Conservation (phyloP, 2,888 invertebrate genomes). For the Eristalinus sepulchralis region DNA sequence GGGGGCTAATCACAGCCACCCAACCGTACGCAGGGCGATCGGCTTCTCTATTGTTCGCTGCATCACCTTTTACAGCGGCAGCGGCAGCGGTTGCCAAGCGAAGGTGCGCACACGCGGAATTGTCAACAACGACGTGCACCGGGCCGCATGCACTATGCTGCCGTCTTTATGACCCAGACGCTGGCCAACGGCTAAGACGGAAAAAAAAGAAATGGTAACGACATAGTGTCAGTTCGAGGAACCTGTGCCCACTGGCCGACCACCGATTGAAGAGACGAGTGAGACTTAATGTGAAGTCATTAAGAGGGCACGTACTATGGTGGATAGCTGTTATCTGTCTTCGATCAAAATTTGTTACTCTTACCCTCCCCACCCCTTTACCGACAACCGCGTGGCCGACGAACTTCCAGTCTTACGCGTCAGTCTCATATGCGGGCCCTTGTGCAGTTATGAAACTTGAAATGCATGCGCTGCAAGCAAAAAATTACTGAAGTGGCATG, state of each 20-base stretch:
- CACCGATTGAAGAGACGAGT: slow-evolving; percentile 7
- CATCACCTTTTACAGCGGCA: neutral
- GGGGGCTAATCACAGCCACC: slow-evolving; percentile 34
- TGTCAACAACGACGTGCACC: slow-evolving; percentile 57
- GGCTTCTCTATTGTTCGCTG: slow-evolving; percentile 52
- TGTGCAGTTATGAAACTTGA: neutral
- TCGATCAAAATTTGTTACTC: slow-evolving; percentile 39
- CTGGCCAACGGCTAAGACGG: slow-evolving; percentile 9
- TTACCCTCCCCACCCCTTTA: slow-evolving; percentile 12
- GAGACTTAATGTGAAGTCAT: slow-evolving; percentile 33
- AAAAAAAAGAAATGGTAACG: slow-evolving; percentile 52
- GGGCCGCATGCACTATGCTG: slow-evolving; percentile 37
- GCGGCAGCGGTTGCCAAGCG: slow-evolving; percentile 27
- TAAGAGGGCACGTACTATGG: slow-evolving; percentile 45
- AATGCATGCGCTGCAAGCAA: neutral
- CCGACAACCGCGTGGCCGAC: neutral
- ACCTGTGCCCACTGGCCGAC: slow-evolving; percentile 38
- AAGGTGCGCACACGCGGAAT: slow-evolving; percentile 54
- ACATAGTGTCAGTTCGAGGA: slow-evolving; percentile 37
- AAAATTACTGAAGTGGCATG: neutral
- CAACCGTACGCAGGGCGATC: slow-evolving; percentile 52
- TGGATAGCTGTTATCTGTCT: slow-evolving; percentile 40
- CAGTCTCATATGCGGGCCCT: neutral
- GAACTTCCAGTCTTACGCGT: neutral
- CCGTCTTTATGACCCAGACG: slow-evolving; percentile 66